Base-by-base conservation (phyloP, 2,888 invertebrate species). In the Halictus quadricinctus region DNA sequence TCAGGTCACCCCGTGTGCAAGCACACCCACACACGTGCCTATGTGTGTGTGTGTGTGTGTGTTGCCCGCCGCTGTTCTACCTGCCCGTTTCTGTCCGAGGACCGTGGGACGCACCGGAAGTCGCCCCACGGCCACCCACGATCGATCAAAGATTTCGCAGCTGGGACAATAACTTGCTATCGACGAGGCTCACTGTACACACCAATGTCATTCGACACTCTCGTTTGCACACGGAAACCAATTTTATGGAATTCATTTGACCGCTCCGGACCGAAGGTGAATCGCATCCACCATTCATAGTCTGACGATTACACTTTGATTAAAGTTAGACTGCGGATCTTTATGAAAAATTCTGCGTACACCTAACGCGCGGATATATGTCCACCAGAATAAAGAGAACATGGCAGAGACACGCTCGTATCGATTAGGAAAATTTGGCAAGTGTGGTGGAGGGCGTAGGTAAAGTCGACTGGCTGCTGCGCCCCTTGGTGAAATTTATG, bases 1-100 rank as follows among this genome's bases (percentile, higher is more conserved):
- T 90, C 88, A 86, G 86, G 89, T 83, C 89, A 88, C 77, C 75
- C 64, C 36, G 76, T 72, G 79, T 78, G 79, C 48, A 70, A 64
- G 72, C 54, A 58, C 76, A 76, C 75, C 66, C 58, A 69, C 81
- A 36, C 81, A n/a, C 21, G 13, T 13, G 46, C 1, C 12, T 10
- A 12, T 13, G 46, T 46, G 46, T 46, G 13, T 46, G 54, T 8
- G 21, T 46, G 50, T 7, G 21, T 54, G 21, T 54, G 8, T 54
- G 54, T 54, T 21, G 10, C 1, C 12, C 74, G 60, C 66, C 64
- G 15, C 46, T n/a, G 41, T 77, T 77, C 36, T 82, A 80, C 78
- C 88, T 84, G 87, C 81, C 80, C 79, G 80, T 82, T 82, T 80
- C 86, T 80, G 78, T 82, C 76, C 70, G 64, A 25, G 66, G 66